phyloP scores from a whole-genome alignment of 1,140 invertebrate genomes.

The Zophobas atratus region DNA sequence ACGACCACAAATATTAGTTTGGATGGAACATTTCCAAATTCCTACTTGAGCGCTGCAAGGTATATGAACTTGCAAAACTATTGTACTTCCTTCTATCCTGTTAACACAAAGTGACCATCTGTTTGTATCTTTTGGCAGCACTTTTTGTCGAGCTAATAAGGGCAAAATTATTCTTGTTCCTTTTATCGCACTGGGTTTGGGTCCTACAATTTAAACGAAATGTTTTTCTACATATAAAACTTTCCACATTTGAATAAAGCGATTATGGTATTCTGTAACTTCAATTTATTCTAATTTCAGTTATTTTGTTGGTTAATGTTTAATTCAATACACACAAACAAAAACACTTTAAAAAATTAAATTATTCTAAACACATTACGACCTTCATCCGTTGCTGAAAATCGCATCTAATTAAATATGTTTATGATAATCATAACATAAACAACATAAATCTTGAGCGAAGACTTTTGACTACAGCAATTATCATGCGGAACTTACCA shows the following conservation, averaged over 20 bases:
- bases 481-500: constrained; percentile 64
- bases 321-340: too few species aligned
- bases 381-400: constrained; percentile 7
- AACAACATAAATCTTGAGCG: neutral
- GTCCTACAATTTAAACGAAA: constrained; percentile 68
- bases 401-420: neutral
- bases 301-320: too few species aligned
- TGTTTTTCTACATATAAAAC: neutral
- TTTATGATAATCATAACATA: neutral
- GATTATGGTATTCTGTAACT: too few species aligned
- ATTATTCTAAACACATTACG: constrained; percentile 19
- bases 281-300: too few species aligned
- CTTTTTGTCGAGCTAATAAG: constrained; percentile 68
- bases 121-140: constrained; percentile 71
- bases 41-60: constrained; percentile 77
- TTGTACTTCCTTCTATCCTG: constrained; percentile 73
- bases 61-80: constrained; percentile 76
- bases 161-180: constrained; percentile 76
- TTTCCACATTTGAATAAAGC: neutral
- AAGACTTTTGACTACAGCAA: neutral
- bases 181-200: constrained; percentile 76
- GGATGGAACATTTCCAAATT: constrained; percentile 78
- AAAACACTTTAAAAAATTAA: too few species aligned
- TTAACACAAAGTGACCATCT: constrained; percentile 76
- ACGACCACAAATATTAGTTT: constrained; percentile 72